A percentile compares a stretch with the other conserved stretches of the same genome.
Conservation (phyloP, 30 jellyfish, hydroid and myxozoan genomes). For the Aurelia coerulea region DNA sequence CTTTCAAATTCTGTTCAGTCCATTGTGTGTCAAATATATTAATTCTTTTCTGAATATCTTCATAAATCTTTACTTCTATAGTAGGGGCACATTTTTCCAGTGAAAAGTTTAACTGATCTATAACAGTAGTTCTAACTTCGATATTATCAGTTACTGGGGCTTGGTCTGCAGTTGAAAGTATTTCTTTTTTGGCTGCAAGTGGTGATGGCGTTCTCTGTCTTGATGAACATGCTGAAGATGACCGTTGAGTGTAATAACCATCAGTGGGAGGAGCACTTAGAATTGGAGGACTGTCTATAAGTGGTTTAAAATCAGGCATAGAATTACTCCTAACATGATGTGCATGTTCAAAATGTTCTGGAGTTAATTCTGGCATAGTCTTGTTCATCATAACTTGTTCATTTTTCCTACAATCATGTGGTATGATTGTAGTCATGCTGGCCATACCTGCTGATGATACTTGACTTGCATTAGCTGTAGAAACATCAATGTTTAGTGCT, state of each 20-base stretch:
- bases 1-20: constrained; percentile 33
- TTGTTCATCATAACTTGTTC: constrained; percentile 28
- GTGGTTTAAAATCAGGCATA: constrained; percentile 57
- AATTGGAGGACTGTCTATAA: constrained; percentile 18
- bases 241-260: constrained; percentile 74
- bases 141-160: neutral
- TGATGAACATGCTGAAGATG: constrained; percentile 67
- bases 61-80: constrained; percentile 22
- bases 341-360: constrained; percentile 13
- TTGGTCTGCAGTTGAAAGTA: neutral
- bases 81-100: constrained; percentile 37
- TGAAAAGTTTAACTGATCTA: constrained; percentile 46
- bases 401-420: neutral
- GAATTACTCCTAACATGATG: constrained; percentile 71
- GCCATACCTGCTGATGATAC: neutral
- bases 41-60: constrained; percentile 48
- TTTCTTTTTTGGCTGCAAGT: neutral
- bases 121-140: neutral
- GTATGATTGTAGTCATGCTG: neutral
- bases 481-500: neutral
- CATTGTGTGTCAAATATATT: constrained; percentile 39
- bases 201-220: constrained; percentile 80
- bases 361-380: constrained; percentile 34
- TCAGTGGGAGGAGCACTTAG: constrained; percentile 74
- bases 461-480: neutral